phyloP scores from a whole-genome alignment of 1,140 invertebrate genomes.

The Neocloeon triangulifer region DNA sequence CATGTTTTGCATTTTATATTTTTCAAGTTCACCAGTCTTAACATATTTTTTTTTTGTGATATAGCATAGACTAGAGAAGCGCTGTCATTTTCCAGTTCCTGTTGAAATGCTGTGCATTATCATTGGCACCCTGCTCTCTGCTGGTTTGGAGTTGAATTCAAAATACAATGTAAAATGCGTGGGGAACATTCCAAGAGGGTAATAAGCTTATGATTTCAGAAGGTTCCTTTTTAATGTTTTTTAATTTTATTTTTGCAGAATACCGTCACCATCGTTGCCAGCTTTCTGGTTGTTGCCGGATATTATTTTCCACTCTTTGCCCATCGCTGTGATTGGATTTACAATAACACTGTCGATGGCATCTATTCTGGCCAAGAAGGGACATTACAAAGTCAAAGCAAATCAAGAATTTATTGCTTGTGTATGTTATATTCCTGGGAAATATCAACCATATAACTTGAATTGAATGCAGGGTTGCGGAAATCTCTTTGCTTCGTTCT shows the following conservation, averaged over 20 bases:
- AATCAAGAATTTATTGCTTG: constrained; percentile 73
- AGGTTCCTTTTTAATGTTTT: constrained; percentile 1
- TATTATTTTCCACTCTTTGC: neutral
- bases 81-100: constrained; percentile 41
- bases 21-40: too few relatives aligned
- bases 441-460: neutral
- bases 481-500: constrained; percentile 3
- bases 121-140: constrained; percentile 46
- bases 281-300: neutral
- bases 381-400: constrained; percentile 64
- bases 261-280: neutral
- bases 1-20: constrained; percentile 6
- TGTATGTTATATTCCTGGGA: constrained; percentile 8
- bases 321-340: constrained; percentile 1
- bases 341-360: constrained; percentile 64
- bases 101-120: constrained; percentile 69
- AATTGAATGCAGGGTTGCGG: neutral
- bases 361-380: constrained; percentile 70
- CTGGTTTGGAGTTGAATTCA: constrained; percentile 27
- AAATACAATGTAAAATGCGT: constrained; percentile 37
- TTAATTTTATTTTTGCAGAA: constrained; percentile 5
- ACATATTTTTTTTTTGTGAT: constrained; percentile 3
- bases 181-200: constrained; percentile 57
- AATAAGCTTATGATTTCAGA: constrained; percentile 11
- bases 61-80: constrained; percentile 3